phyloP scores from a whole-genome alignment of 2,797 vertebrate genomes.

The Botia kubotai region DNA sequence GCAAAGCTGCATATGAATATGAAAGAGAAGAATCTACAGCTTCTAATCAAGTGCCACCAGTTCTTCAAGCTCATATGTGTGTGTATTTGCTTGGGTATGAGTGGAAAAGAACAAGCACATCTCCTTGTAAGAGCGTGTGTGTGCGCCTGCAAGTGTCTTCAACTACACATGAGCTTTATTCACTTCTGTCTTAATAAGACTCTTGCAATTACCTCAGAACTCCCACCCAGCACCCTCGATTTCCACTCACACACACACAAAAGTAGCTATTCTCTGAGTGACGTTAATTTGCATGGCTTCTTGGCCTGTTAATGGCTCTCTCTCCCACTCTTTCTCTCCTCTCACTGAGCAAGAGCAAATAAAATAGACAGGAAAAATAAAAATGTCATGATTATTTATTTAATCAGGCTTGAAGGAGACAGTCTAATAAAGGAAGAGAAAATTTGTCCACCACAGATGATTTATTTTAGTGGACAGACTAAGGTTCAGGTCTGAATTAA shows the following conservation, averaged over 20 bases:
- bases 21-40: not conserved
- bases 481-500: slow-evolving; percentile 32
- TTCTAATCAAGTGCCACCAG: not conserved
- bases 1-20: not conserved
- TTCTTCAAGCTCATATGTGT: slow-evolving; percentile 7
- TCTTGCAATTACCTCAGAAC: slow-evolving; percentile 51
- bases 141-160: slow-evolving; percentile 22
- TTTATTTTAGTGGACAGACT: slow-evolving; percentile 45
- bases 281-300: slow-evolving; percentile 85
- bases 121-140: slow-evolving; percentile 26
- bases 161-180: slow-evolving; percentile 37
- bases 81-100: slow-evolving; percentile 35
- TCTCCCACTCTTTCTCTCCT: slow-evolving; percentile 46
- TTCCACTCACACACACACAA: slow-evolving; percentile 49
- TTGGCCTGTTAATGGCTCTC: slow-evolving; percentile 71
- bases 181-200: slow-evolving; percentile 56
- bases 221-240: slow-evolving; percentile 52
- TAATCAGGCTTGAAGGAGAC: slow-evolving; percentile 63
- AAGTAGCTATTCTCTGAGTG: slow-evolving; percentile 71
- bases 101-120: slow-evolving; percentile 1
- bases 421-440: slow-evolving; percentile 57
- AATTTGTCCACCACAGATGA: slow-evolving; percentile 56
- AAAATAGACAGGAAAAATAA: slow-evolving; percentile 62
- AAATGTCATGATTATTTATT: slow-evolving; percentile 66
- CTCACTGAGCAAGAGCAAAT: slow-evolving; percentile 52